phyloP scores from a whole-genome alignment of 2,888 invertebrate genomes.

The Melanophora roralis region DNA sequence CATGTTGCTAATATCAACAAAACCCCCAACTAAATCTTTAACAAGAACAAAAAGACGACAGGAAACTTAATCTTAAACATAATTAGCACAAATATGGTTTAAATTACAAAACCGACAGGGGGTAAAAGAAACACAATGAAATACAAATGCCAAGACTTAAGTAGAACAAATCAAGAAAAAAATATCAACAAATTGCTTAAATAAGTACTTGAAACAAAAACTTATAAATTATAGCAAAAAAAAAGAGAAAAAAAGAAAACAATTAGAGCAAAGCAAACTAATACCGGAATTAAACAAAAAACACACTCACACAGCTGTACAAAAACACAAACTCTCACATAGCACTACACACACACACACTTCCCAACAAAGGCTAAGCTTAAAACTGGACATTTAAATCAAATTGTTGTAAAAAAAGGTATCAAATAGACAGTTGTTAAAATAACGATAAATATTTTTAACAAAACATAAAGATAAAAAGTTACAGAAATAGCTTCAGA shows the following conservation, averaged over 20 bases:
- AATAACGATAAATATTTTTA: too few relatives aligned
- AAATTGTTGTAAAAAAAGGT: too few relatives aligned
- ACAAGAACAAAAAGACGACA: background rate
- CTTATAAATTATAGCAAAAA: slow-evolving; percentile 39
- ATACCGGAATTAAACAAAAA: slow-evolving; percentile 24
- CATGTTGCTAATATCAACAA: background rate
- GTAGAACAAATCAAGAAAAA: background rate
- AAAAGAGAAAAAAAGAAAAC: slow-evolving; percentile 32
- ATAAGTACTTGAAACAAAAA: slow-evolving; percentile 36
- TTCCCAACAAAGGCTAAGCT: too few relatives aligned
- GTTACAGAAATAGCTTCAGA: too few relatives aligned
- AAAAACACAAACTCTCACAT: background rate
- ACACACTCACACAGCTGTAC: background rate
- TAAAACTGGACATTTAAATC: slow-evolving; percentile 31
- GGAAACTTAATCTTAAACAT: background rate
- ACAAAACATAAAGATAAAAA: too few relatives aligned
- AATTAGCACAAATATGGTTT: slow-evolving; percentile 8
- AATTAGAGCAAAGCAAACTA: slow-evolving; percentile 44
- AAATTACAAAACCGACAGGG: background rate
- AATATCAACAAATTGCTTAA: slow-evolving; percentile 29
- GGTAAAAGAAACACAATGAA: background rate
- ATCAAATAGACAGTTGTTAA: too few relatives aligned
- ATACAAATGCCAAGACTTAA: background rate
- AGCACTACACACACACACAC: background rate
- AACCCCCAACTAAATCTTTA: background rate